These are phyloP conservation scores for Bergia puertoricense DNA, from an alignment of 92 coral and sea anemone genomes.

Conservation along the genomic window DNA sequence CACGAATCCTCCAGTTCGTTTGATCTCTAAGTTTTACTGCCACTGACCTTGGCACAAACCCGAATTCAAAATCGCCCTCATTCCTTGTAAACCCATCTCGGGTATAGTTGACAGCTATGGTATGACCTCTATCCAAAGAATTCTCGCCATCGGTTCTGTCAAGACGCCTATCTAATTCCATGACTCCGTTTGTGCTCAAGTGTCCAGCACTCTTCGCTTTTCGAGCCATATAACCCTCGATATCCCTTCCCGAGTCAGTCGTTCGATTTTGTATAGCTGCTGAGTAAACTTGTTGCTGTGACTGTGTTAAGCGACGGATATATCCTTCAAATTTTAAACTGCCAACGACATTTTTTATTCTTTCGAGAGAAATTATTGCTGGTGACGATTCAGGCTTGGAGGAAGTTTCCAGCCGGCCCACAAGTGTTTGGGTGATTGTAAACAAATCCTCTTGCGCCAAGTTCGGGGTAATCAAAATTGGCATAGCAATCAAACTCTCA, in stretches of 20 bases:
- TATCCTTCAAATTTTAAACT: constrained; percentile 78
- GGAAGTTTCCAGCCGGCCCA: constrained; percentile 81
- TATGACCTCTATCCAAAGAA: constrained; percentile 80
- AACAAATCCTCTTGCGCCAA: constrained; percentile 96
- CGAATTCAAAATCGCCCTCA: constrained; percentile 66
- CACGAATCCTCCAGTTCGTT: constrained; percentile 90
- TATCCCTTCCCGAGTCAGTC: constrained; percentile 53
- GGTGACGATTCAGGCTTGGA: constrained; percentile 81
- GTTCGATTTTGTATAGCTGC: constrained; percentile 78
- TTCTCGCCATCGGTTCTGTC: constrained; percentile 65
- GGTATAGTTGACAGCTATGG: constrained; percentile 75
- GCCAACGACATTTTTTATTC: constrained; percentile 93
- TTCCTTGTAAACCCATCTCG: constrained; percentile 46
- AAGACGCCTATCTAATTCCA: constrained; percentile 40
- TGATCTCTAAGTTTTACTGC: constrained; percentile 85
- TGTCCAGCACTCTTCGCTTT: constrained; percentile 97
- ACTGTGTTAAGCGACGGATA: constrained; percentile 75
- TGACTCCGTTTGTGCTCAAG: constrained; percentile 77
- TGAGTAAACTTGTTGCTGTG: constrained; percentile 70
- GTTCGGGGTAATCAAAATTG: constrained; percentile 94
- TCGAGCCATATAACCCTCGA: constrained; percentile 70
- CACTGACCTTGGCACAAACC: constrained; percentile 83
- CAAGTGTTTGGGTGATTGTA: constrained; percentile 91
- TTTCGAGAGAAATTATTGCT: constrained; percentile 91
- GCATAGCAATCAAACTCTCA: constrained; percentile 92